Base-by-base conservation (phyloP, 2,888 invertebrate genomes). In the Ceratothoa steindachneri region DNA sequence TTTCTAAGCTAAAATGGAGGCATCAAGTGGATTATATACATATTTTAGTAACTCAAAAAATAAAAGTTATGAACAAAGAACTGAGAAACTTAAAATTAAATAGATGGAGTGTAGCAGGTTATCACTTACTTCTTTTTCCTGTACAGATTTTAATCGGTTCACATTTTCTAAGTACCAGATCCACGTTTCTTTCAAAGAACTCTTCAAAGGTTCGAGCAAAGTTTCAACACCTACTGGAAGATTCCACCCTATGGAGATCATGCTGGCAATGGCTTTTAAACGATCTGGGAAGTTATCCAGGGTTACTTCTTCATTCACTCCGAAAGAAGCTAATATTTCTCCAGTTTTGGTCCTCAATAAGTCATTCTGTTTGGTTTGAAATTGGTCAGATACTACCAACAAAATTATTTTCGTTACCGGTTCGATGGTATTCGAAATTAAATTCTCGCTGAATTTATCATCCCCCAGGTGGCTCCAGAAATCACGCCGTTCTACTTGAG, bases 251-350 rank as follows among this genome's bases (percentile, higher is more conserved):
- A 12, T 41, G 12, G 30, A 24, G 67, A 72, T 7, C 24, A 72
- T 51, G 1, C 72, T 67, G 19, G 69, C 12, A 28, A 69, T 22
- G 41, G 72, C 69, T 15, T 66, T 72, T 29, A 72, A 12, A 4
- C 70, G 69, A 30, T 72, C 75, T 24, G 75, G 75, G 51, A 75
- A 75, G 67, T 72, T 72, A 22, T 75, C 31, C 2, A 75, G 30
- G n/a, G 72, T 75, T 30, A 75, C 60, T 7, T 67, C 75, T 1
- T 22, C 22, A n/a, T n/a, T n/a, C 55, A 75, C 22, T 12, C 75
- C 75, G 60, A 55, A 67, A 4, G 55, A 19, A 19, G 66, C 30
- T 41, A 41, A 41, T 5, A 41, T 41, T 41, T 41, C 41, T 5
- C 15, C 15, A 9, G 15, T 41, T 15, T 41, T 41, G 5, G 5